Percentiles rank a stretch among this genome's conserved stretches.
These are phyloP conservation scores for Coleophora deauratella DNA, from an alignment of 2,888 invertebrate species.

Conservation along the genomic window DNA sequence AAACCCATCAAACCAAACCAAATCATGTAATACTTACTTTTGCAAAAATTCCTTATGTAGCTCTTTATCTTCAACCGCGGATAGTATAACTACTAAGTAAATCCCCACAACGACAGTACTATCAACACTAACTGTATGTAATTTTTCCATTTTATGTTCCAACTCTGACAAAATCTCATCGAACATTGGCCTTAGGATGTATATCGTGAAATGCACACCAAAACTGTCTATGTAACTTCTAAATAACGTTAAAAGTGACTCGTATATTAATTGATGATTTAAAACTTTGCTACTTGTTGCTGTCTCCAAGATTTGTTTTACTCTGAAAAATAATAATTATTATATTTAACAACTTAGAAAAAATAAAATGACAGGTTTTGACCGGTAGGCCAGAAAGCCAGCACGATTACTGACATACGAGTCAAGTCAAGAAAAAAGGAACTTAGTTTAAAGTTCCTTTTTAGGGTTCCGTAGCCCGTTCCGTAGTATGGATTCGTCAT, in stretches of 20 bases:
- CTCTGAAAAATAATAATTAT: constrained; percentile 35
- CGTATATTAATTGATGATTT: constrained; percentile 47
- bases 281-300: constrained; percentile 42
- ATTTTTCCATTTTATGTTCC: constrained; percentile 76
- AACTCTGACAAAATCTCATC: constrained; percentile 71
- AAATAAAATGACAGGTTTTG: no score
- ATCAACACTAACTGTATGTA: constrained; percentile 64
- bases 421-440: no score
- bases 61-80: constrained; percentile 59
- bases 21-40: constrained; percentile 68
- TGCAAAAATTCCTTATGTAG: constrained; percentile 73
- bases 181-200: constrained; percentile 74
- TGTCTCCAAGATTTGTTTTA: constrained; percentile 54
- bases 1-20: no score
- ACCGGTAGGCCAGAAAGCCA: no score
- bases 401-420: no score
- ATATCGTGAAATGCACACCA: constrained; percentile 75
- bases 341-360: no score
- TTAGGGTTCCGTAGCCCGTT: no score
- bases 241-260: constrained; percentile 47
- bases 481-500: no score
- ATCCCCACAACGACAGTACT: constrained; percentile 75
- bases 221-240: constrained; percentile 75
- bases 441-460: no score
- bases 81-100: constrained; percentile 73